Base-by-base conservation (phyloP, 2,113 vertebrate species). In the Daphoenositta chrysoptera region DNA sequence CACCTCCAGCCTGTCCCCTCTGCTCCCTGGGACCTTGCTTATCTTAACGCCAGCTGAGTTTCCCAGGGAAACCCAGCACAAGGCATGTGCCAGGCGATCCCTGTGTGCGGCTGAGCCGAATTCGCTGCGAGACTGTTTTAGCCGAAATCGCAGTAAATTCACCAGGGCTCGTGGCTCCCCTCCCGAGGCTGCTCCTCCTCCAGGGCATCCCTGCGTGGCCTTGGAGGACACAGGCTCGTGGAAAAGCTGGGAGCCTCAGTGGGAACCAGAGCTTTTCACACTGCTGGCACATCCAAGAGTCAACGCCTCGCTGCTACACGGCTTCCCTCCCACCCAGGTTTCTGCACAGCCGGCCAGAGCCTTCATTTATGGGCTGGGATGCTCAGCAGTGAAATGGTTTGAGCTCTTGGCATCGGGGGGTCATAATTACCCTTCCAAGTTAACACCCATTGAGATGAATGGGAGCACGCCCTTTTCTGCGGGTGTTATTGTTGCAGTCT, bases 381-480 rank as follows among this genome's bases (percentile, higher is more conserved):
- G 86, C 83, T 95, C 88, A 81, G 76, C 94, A 94, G 86, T 1
- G 15, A 88, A 86, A 94, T 42, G 54, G 87, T 86, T 93, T 11
- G 85, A 92, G 64, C 86, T 93, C 71, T 94, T 96, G 96, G 96
- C 94, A 92, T 93, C 35, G 7, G 85, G 92, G 86, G 93, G 56
- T 95, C 94, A 68, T 94, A 92, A 94, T 96, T 90, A 94, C 64
- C 48, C 88, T 93, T 94, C 93, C 80, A 84, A 90, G 96, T 83
- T 89, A 94, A 96, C 94, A 93, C 96, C 96, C 96, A 68, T 94
- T 35, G 92, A 78, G 88, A 95, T 93, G 96, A 96, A 94, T 89
- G 92, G 84, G 85, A 93, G 92, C 92, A 96, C 94, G 92, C 96
- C 96, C 96, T 96, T 93, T 93, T 96, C 93, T 96, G 92, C 33